These are phyloP conservation scores for mouse (Mus musculus) DNA, from an alignment of 2,113 vertebrate species.

Conservation along the genomic window GRCm39 chr1:156673001-156673500, in stretches of 20 bases:
- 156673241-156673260: not conserved
- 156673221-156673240: not conserved
- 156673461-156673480: not conserved
- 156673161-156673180: slow-evolving; percentile 16
- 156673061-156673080: not conserved
- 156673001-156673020: not conserved
- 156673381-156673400: not conserved
- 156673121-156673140: slow-evolving; percentile 29
- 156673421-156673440: not conserved
- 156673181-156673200: not conserved
- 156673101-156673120: not conserved
- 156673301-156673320: not conserved
- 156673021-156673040: not conserved
- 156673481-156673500: not conserved
- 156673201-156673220: not conserved
- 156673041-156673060: not conserved
- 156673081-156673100: slow-evolving; percentile 12
- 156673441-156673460: not conserved
- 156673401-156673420: not conserved
- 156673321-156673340: not conserved
- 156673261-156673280: not conserved
- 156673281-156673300: not conserved
- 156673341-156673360: not conserved
- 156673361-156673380: not conserved
- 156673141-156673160: not conserved